Evolutionary conservation across 64 coral and sea anemone species (phyloP).

Genomic region (Dendronephthya gigantea): DNA sequence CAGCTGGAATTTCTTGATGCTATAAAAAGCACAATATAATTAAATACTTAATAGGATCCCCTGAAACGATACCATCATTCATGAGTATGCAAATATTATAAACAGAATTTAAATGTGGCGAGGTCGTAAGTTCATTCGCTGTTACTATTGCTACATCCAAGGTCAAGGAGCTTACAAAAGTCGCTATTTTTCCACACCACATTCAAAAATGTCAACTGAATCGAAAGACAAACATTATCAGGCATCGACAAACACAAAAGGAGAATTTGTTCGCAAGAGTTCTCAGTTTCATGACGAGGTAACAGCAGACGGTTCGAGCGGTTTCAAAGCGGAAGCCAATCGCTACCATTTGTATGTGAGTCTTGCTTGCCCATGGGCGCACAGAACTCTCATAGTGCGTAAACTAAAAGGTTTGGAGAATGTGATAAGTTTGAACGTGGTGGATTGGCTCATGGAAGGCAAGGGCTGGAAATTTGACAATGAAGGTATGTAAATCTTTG

Average conservation of each 20-base stretch:
- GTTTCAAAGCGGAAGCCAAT: slow-evolving; percentile 60
- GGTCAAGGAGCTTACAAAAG: too few relatives aligned
- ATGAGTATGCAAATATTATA: too few relatives aligned
- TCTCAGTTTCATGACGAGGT: slow-evolving; percentile 53
- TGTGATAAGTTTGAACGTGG: slow-evolving; percentile 60
- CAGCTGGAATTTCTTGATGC: too few relatives aligned
- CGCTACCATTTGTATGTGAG: slow-evolving; percentile 76
- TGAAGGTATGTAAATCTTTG: slow-evolving; percentile 7
- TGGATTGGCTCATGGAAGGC: slow-evolving; percentile 50
- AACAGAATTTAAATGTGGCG: too few relatives aligned
- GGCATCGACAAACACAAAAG: slow-evolving; percentile 25
- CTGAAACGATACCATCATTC: too few relatives aligned
- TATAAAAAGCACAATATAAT: too few relatives aligned
- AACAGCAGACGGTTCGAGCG: slow-evolving; percentile 53
- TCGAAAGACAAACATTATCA: neutral
- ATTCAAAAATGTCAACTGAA: neutral
- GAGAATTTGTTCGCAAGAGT: slow-evolving; percentile 46
- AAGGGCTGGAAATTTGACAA: slow-evolving; percentile 57
- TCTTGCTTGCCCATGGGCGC: slow-evolving; percentile 73
- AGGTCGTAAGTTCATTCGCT: too few relatives aligned
- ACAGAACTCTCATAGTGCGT: slow-evolving; percentile 46
- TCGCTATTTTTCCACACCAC: neutral
- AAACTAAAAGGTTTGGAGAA: slow-evolving; percentile 78
- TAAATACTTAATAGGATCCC: too few relatives aligned
- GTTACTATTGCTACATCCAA: too few relatives aligned